Percentiles rank a stretch among this genome's conserved stretches.
Evolutionary conservation across 2,797 vertebrate species (phyloP).

Genomic region (Lycodopsis pacificus): DNA sequence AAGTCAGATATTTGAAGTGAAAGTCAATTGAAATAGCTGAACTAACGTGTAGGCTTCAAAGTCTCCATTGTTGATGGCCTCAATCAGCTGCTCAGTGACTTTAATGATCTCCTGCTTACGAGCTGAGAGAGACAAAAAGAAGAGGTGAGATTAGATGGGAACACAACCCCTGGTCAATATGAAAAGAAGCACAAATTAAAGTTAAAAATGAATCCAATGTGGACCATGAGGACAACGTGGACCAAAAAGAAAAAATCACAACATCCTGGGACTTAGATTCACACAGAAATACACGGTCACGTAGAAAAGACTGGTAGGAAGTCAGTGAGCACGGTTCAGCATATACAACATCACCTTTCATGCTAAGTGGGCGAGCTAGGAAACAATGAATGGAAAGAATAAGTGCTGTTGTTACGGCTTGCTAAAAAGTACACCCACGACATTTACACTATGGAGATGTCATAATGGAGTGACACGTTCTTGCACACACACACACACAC

Average conservation of each 20-base stretch:
- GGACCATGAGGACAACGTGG: conserved; percentile 11
- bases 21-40: background rate
- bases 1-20: background rate
- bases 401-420: conserved; percentile 35
- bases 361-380: conserved; percentile 76
- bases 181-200: conserved; percentile 6
- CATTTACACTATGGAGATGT: conserved; percentile 19
- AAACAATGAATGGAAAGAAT: conserved; percentile 68
- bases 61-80: conserved; percentile 97
- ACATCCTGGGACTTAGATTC: conserved; percentile 22
- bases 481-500: too few species aligned
- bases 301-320: conserved; percentile 6
- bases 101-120: conserved; percentile 99
- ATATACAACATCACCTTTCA: conserved; percentile 71
- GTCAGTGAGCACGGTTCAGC: conserved; percentile 24
- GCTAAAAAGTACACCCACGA: conserved; percentile 9
- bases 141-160: background rate
- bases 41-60: conserved; percentile 99
- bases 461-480: background rate
- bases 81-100: conserved; percentile 96
- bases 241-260: conserved; percentile 29
- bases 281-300: conserved; percentile 19
- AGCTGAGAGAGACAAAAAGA: conserved; percentile 73
- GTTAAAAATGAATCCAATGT: conserved; percentile 3
- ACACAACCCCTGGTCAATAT: background rate